Conservation (phyloP, 2,797 vertebrate genomes). For the Sternarchorhynchus goeldii region DNA sequence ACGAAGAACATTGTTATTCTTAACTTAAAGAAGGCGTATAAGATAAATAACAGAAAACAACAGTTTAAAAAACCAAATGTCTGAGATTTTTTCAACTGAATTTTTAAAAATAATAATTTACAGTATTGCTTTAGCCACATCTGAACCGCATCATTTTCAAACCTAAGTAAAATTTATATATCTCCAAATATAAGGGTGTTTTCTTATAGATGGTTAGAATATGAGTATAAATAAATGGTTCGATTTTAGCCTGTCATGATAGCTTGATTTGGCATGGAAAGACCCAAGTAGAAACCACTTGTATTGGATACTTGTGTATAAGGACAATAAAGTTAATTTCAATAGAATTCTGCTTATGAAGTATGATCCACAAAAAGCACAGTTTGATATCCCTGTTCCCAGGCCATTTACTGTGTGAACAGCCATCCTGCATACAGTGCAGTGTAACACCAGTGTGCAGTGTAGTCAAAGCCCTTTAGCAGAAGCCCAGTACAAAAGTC, state of each 20-base stretch:
- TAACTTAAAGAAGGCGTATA: background rate
- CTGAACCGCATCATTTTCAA: background rate
- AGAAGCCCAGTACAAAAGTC: slow-evolving; percentile 27
- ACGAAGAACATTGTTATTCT: background rate
- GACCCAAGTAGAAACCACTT: too few relatives aligned
- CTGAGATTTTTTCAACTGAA: background rate
- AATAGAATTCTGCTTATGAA: too few relatives aligned
- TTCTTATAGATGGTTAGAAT: background rate
- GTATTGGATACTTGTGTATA: too few relatives aligned
- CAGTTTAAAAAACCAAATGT: background rate
- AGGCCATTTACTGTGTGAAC: background rate
- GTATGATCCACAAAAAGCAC: too few relatives aligned
- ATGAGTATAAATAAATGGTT: background rate
- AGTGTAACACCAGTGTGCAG: background rate
- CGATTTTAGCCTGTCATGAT: background rate
- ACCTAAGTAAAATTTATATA: background rate
- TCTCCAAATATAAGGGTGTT: background rate
- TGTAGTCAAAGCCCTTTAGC: slow-evolving; percentile 8
- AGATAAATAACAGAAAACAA: background rate
- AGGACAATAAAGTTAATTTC: too few relatives aligned
- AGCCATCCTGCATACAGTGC: background rate
- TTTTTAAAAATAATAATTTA: background rate
- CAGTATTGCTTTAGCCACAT: too few relatives aligned
- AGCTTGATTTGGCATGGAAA: too few relatives aligned
- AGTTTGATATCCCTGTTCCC: background rate